Evolutionary conservation across 2,888 invertebrate species (phyloP).

Genomic region (Amorpha juglandis): DNA sequence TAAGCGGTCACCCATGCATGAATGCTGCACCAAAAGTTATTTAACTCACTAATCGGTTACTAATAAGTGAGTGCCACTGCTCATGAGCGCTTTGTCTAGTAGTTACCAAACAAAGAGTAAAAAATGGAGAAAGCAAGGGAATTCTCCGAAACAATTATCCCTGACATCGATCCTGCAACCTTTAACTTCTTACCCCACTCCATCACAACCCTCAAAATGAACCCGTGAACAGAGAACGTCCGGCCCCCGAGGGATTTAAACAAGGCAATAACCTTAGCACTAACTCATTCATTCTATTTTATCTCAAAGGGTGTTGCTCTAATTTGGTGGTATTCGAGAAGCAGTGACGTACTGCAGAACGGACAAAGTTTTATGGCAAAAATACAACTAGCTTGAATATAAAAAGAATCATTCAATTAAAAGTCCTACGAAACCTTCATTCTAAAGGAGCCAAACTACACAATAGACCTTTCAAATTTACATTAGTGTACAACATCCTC

Average conservation of each 20-base stretch:
- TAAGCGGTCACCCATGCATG: too few relatives aligned
- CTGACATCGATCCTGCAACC: neutral
- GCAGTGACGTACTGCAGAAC: constrained; percentile 20
- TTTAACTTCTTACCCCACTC: neutral
- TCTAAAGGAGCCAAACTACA: neutral
- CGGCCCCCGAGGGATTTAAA: neutral
- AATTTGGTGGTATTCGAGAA: constrained; percentile 25
- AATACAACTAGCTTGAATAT: too few relatives aligned
- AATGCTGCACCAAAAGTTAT: too few relatives aligned
- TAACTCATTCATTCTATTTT: constrained; percentile 25
- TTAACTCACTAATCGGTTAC: too few relatives aligned
- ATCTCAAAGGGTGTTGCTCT: constrained; percentile 25
- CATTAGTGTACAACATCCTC: neutral
- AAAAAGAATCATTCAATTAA: neutral
- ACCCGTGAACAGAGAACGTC: constrained; percentile 2
- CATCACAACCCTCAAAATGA: neutral
- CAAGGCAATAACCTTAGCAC: constrained; percentile 2
- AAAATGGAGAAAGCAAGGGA: too few relatives aligned
- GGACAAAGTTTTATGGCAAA: neutral
- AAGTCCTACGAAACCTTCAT: neutral
- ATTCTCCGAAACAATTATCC: too few relatives aligned
- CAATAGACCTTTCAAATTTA: constrained; percentile 3
- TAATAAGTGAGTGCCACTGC: too few relatives aligned
- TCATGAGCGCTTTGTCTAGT: too few relatives aligned
- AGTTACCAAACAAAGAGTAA: too few relatives aligned